phyloP scores from a whole-genome alignment of 2,113 vertebrate species.

The Myotis lucifugus region DNA sequence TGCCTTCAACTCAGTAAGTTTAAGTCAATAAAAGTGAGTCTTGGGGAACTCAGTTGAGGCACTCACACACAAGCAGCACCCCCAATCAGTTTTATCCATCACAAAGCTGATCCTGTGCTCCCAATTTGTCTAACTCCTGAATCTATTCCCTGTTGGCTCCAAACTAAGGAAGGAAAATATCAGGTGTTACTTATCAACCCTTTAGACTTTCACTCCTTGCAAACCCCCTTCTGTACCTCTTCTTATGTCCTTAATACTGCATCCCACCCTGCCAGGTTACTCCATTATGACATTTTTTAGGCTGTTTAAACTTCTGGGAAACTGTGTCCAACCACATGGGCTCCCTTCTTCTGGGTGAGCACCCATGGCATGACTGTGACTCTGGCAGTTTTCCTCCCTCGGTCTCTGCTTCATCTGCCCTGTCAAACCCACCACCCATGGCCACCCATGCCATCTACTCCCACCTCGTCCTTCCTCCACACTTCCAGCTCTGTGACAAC shows the following conservation, averaged over 20 bases:
- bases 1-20: not conserved
- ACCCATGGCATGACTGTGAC: not conserved
- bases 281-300: not conserved
- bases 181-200: not conserved
- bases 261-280: not conserved
- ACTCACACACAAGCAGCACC: not conserved
- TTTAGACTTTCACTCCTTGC: not conserved
- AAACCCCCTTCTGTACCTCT: not conserved
- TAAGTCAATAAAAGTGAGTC: not conserved
- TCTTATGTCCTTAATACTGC: not conserved
- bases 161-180: not conserved
- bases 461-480: not conserved
- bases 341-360: not conserved
- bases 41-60: rapidly evolving
- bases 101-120: not conserved
- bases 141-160: not conserved
- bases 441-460: not conserved
- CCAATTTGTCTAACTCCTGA: not conserved
- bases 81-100: not conserved
- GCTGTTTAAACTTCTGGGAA: not conserved
- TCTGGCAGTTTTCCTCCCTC: not conserved
- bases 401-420: not conserved
- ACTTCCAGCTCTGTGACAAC: not conserved
- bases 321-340: not conserved
- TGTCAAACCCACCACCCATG: not conserved